Conservation (phyloP, 2,113 vertebrate species). For the Pangasianodon hypophthalmus region DNA sequence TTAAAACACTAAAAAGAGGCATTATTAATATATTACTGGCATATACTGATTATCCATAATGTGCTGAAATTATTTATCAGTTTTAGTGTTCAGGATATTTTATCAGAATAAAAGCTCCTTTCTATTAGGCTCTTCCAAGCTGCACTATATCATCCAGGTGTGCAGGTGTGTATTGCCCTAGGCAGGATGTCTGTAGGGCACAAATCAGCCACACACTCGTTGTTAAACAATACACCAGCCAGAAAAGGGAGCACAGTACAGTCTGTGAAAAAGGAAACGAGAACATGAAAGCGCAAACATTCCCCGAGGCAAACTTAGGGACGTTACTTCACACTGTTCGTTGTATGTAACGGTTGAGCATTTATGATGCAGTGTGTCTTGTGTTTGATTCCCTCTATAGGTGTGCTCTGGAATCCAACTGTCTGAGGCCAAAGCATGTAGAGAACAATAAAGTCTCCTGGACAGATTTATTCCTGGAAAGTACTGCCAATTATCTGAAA, state of each 20-base stretch:
- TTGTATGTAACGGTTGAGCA: not conserved
- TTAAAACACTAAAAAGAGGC: not conserved
- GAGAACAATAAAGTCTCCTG: not conserved
- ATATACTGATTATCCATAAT: not conserved
- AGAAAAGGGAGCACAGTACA: not conserved
- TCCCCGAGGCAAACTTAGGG: slow-evolving; percentile 3
- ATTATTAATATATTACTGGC: not conserved
- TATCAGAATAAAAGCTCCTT: not conserved
- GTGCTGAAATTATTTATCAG: not conserved
- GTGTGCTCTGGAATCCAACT: not conserved
- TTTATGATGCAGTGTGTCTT: not conserved
- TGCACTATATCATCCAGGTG: not conserved
- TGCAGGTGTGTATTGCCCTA: slow-evolving; percentile 2
- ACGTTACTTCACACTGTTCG: not conserved
- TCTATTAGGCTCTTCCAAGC: not conserved
- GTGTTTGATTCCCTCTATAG: slow-evolving; percentile 17
- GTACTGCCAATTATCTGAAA: not conserved
- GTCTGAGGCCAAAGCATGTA: not conserved
- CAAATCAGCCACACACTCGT: not conserved
- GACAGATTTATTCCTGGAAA: not conserved
- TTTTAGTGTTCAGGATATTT: not conserved
- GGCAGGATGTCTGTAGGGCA: slow-evolving; percentile 1
- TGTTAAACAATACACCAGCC: slow-evolving; percentile 8
- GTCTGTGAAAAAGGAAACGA: not conserved
- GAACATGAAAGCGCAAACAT: not conserved